Conservation (phyloP, 1,140 invertebrate species). For the Panagrolaimus sp. region DNA sequence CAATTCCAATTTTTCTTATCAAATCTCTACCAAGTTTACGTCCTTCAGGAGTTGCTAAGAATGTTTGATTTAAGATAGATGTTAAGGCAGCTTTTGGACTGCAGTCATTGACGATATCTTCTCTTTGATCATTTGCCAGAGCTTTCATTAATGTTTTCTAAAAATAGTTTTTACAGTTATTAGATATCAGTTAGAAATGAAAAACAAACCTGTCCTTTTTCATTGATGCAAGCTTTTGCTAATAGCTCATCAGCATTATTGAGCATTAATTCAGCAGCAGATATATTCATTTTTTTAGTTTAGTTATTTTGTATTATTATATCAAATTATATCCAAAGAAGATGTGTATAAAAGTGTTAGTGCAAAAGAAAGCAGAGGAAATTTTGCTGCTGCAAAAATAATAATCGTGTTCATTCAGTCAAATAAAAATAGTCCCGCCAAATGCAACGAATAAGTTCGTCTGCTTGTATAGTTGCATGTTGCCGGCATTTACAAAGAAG, state of each 20-base stretch:
- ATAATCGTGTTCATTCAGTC: no score
- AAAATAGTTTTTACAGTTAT: no score
- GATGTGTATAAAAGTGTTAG: no score
- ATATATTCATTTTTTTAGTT: not conserved
- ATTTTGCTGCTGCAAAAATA: no score
- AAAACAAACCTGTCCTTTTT: constrained; percentile 12
- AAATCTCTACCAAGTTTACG: not conserved
- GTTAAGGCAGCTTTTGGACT: not conserved
- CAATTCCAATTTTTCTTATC: not conserved
- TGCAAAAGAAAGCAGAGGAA: no score
- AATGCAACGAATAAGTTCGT: no score
- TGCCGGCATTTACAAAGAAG: no score
- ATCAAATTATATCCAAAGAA: no score
- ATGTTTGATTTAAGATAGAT: not conserved
- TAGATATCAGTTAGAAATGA: not conserved
- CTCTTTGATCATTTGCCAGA: not conserved
- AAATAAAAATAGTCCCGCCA: no score
- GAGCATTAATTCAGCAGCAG: not conserved
- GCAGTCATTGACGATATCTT: not conserved
- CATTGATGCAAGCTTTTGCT: not conserved
- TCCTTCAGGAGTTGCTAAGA: constrained; percentile 2
- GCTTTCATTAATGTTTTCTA: constrained; percentile 10
- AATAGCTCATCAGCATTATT: not conserved
- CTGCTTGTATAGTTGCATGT: no score
- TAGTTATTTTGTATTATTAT: no score